A percentile compares a stretch with the other conserved stretches of the same genome.
Evolutionary conservation across 2,113 vertebrate species (phyloP).

Genomic region (pig (Sus scrofa)): DNA sequence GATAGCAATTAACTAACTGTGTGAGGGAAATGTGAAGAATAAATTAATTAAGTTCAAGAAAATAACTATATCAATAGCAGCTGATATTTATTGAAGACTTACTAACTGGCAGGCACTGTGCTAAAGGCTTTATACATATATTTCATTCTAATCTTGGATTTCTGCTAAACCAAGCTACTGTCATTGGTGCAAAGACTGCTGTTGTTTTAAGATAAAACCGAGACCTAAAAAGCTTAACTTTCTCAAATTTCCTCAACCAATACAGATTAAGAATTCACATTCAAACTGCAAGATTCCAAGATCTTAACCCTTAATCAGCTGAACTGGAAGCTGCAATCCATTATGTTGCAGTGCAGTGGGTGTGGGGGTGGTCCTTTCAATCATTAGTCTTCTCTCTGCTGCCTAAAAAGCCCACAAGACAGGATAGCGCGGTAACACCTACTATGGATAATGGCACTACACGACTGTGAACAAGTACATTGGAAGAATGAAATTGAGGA

Average conservation of each 20-base stretch:
- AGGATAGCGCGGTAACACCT: background rate
- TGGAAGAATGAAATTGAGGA: background rate
- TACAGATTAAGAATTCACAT: background rate
- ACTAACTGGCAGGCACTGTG: background rate
- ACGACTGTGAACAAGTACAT: background rate
- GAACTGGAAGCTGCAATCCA: background rate
- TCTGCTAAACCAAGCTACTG: background rate
- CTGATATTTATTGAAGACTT: background rate
- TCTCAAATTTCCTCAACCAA: background rate
- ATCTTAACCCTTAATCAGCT: background rate
- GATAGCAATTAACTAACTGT: background rate
- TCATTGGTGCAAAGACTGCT: background rate
- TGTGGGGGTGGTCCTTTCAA: background rate
- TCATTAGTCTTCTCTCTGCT: background rate
- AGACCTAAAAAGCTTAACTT: background rate
- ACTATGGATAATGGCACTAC: accelerated
- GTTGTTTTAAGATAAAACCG: conserved; percentile 5
- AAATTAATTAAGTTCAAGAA: conserved; percentile 23
- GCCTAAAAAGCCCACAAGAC: background rate
- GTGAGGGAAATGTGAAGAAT: background rate
- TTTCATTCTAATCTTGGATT: background rate
- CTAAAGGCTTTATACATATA: background rate
- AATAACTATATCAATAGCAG: background rate
- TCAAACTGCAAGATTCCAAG: background rate
- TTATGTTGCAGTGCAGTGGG: background rate